Percentiles rank a stretch among this genome's conserved stretches.
phyloP scores from a whole-genome alignment of 2,797 vertebrate genomes.

The Chaunax sp. region DNA sequence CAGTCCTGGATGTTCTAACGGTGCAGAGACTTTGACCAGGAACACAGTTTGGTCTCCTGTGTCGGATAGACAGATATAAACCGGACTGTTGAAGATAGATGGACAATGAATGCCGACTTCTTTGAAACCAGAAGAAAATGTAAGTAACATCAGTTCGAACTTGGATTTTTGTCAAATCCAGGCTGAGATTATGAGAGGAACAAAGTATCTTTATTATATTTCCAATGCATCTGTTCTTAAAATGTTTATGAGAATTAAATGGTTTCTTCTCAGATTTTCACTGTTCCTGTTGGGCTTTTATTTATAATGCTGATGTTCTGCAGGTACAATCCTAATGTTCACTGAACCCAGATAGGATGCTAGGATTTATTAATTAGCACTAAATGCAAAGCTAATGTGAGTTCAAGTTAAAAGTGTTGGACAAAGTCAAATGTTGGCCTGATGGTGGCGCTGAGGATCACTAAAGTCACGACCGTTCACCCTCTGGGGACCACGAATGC shows the following conservation, averaged over 20 bases:
- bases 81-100: neutral
- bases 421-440: no score
- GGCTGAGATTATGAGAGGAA: neutral
- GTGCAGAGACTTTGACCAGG: slow-evolving; percentile 4
- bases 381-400: no score
- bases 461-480: no score
- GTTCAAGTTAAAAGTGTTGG: no score
- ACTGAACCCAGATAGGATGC: no score
- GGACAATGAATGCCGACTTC: neutral
- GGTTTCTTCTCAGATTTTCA: neutral
- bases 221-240: slow-evolving; percentile 4
- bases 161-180: neutral
- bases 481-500: no score
- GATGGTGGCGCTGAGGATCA: no score
- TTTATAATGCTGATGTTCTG: no score
- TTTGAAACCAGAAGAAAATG: neutral
- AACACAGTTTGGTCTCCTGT: neutral
- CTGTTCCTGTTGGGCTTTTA: neutral
- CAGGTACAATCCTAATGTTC: no score
- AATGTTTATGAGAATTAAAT: slow-evolving; percentile 29
- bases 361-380: no score
- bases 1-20: slow-evolving; percentile 2
- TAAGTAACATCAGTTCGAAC: neutral
- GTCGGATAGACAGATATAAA: neutral
- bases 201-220: neutral